A percentile compares a stretch with the other conserved stretches of the same genome.
Evolutionary conservation across 2,797 vertebrate genomes (phyloP).

Genomic region (Arctocebus calabarensis): DNA sequence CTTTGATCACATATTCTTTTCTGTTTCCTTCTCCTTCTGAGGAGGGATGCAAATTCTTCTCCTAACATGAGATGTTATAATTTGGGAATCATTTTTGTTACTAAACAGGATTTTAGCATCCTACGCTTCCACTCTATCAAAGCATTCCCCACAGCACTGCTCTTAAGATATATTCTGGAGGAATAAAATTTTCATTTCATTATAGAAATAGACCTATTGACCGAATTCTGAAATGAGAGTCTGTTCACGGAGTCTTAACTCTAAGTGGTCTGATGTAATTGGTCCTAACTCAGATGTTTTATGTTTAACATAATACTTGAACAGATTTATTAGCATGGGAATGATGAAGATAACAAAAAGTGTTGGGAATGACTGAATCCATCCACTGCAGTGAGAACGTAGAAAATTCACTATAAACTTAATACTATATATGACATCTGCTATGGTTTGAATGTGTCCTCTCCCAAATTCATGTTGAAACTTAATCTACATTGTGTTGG

Average conservation of each 20-base stretch:
- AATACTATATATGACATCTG: not conserved
- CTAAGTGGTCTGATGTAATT: not conserved
- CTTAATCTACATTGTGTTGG: not conserved
- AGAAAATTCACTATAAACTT: constrained; percentile 6
- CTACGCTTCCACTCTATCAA: not conserved
- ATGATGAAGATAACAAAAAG: not conserved
- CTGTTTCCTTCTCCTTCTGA: not conserved
- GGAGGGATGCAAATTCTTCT: not conserved
- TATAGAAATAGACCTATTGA: not conserved
- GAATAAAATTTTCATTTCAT: constrained; percentile 38
- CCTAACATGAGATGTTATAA: not conserved
- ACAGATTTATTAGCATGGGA: not conserved
- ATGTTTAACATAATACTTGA: not conserved
- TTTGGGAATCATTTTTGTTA: not conserved
- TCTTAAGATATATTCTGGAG: not conserved
- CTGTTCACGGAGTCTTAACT: not conserved
- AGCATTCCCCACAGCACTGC: not conserved
- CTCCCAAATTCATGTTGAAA: not conserved
- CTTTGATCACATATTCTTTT: not conserved
- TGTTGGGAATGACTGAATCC: not conserved
- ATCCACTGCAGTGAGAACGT: not conserved
- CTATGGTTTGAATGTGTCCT: not conserved
- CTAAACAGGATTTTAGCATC: not conserved
- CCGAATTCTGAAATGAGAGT: constrained; percentile 17
- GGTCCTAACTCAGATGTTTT: not conserved